Percentiles rank a stretch among this genome's conserved stretches.
Evolutionary conservation across 2,113 vertebrate species (phyloP).

Genomic region (Phaetusa simplex): DNA sequence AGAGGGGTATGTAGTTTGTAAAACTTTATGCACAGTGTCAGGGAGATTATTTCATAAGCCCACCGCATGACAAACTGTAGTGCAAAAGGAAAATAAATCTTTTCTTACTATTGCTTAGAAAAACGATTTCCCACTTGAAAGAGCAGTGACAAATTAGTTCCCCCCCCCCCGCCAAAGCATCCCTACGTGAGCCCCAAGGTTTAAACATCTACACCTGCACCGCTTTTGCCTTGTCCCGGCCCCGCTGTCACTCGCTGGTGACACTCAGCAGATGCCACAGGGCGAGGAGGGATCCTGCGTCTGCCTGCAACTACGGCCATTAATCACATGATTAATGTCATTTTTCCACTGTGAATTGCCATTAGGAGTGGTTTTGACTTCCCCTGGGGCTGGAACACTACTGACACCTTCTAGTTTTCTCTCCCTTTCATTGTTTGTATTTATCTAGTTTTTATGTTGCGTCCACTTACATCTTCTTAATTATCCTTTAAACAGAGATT

Average conservation of each 20-base stretch:
- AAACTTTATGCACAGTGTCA: background rate
- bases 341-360: background rate
- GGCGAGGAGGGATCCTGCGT: background rate
- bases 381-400: background rate
- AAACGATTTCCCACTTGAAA: background rate
- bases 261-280: accelerated
- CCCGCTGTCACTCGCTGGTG: background rate
- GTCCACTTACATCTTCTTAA: background rate
- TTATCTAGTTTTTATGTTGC: background rate
- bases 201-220: background rate
- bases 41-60: background rate
- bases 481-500: background rate
- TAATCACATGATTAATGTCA: background rate
- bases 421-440: background rate
- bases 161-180: background rate
- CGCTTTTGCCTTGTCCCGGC: no score
- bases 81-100: background rate
- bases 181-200: background rate
- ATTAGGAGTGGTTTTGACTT: background rate
- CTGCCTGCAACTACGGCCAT: background rate
- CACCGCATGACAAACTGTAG: background rate
- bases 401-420: background rate
- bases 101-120: background rate
- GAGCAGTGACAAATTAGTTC: background rate
- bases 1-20: background rate